A percentile compares a stretch with the other conserved stretches of the same genome.
These are phyloP conservation scores for Bradypodion pumilum DNA, from an alignment of 2,797 vertebrate species.

Conservation along the genomic window DNA sequence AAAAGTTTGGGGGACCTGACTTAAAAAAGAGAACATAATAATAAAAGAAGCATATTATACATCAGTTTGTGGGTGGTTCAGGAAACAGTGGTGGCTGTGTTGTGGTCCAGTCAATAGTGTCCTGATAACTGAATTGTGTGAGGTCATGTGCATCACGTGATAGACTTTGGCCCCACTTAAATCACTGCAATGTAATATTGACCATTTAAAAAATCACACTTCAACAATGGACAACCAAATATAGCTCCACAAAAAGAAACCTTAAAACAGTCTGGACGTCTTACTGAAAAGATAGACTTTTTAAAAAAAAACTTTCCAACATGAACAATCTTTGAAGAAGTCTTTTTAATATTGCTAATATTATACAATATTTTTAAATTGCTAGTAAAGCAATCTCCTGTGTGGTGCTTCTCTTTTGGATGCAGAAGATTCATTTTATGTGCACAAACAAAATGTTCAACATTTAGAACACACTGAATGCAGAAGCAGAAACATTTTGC, in stretches of 20 bases:
- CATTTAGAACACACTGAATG: not conserved
- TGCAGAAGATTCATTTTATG: not conserved
- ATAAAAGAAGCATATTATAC: not conserved
- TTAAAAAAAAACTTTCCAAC: not conserved
- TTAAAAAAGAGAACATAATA: not conserved
- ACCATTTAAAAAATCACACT: constrained; percentile 54
- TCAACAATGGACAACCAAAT: constrained; percentile 44
- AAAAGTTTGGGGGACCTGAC: constrained; percentile 56
- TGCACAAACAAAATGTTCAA: not conserved
- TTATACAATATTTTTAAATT: not conserved
- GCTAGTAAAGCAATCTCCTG: not conserved
- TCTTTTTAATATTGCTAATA: not conserved
- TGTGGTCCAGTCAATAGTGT: constrained; percentile 12
- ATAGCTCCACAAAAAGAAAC: constrained; percentile 40
- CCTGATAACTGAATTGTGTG: constrained; percentile 34
- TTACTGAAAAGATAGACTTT: not conserved
- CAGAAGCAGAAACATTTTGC: not conserved
- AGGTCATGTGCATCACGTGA: constrained; percentile 20
- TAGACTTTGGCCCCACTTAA: constrained; percentile 34
- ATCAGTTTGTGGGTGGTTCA: constrained; percentile 47
- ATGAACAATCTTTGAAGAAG: not conserved
- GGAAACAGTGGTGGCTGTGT: constrained; percentile 35
- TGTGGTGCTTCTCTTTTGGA: not conserved
- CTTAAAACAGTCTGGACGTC: not conserved
- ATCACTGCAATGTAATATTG: constrained; percentile 29